These are phyloP conservation scores for Neolamprologus modestus DNA, from an alignment of 2,113 vertebrate genomes.

Conservation along the genomic window DNA sequence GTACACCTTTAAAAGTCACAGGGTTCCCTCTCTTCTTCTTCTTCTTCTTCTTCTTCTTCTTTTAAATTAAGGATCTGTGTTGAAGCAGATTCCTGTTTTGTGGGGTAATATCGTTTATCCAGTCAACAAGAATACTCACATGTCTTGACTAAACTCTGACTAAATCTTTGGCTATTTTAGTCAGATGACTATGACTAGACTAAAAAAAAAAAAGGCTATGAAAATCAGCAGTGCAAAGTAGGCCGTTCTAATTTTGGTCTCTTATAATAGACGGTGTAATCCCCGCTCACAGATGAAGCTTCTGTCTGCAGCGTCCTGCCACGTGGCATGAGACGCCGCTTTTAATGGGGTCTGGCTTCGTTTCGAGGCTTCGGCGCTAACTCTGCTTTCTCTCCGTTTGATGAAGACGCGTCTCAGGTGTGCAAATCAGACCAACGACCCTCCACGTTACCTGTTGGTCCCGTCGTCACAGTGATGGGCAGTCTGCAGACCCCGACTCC, in stretches of 20 bases:
- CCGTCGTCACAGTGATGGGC: constrained; percentile 87
- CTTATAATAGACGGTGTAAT: background rate
- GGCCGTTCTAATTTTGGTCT: constrained; percentile 11
- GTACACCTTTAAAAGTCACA: background rate
- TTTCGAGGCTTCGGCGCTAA: background rate
- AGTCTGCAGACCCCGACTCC: constrained; percentile 95
- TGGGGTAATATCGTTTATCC: background rate
- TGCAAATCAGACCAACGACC: constrained; percentile 95
- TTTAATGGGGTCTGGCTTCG: background rate
- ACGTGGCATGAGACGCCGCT: background rate
- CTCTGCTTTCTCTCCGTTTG: background rate
- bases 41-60: background rate
- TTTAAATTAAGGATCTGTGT: background rate
- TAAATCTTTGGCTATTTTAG: background rate
- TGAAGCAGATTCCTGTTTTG: background rate
- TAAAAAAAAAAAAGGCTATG: background rate
- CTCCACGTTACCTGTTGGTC: constrained; percentile 90
- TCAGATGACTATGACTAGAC: background rate
- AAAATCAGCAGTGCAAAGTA: constrained; percentile 8
- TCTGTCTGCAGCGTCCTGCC: background rate
- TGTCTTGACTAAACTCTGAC: background rate
- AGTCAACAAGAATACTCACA: background rate
- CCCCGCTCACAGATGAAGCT: background rate
- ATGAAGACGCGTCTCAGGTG: constrained; percentile 82
- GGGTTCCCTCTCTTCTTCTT: background rate